phyloP scores from a whole-genome alignment of 1,140 invertebrate species.

The Bombus haemorrhoidalis region DNA sequence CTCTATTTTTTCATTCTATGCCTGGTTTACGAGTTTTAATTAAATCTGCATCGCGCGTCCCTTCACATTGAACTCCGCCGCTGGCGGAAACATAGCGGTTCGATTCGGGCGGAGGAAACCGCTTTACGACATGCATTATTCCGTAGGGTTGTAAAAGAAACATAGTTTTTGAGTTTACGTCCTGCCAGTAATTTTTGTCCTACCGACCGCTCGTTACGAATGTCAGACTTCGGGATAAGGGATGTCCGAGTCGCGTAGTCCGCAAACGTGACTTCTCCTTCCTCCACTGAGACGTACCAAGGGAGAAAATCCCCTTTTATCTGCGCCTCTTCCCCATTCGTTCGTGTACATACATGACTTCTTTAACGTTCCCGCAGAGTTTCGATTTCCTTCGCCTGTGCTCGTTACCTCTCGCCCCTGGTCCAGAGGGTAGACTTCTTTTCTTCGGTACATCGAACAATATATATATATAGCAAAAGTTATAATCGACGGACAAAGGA shows the following conservation, averaged over 20 bases:
- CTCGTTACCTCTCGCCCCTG: constrained; percentile 21
- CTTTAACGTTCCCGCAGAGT: constrained; percentile 16
- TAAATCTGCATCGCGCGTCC: constrained; percentile 11
- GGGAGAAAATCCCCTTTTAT: constrained; percentile 23
- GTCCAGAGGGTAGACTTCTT: constrained; percentile 9
- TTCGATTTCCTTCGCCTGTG: constrained; percentile 1
- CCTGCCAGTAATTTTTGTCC: constrained; percentile 32
- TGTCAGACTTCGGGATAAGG: constrained; percentile 47
- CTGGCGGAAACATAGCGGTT: too few relatives aligned
- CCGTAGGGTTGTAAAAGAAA: constrained; percentile 41
- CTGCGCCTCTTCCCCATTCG: constrained; percentile 18
- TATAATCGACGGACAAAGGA: neutral
- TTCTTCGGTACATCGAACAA: constrained; percentile 11
- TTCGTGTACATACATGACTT: constrained; percentile 28
- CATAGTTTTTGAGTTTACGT: constrained; percentile 48
- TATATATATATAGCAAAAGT: constrained; percentile 15
- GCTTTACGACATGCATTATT: constrained; percentile 47
- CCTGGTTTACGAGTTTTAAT: neutral
- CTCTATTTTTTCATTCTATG: neutral
- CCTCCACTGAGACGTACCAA: neutral
- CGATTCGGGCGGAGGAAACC: neutral
- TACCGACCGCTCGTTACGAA: constrained; percentile 42
- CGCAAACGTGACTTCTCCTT: constrained; percentile 30
- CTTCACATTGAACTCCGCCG: constrained; percentile 2
- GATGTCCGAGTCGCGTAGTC: constrained; percentile 16